Evolutionary conservation across 2,113 vertebrate species (phyloP).

Genomic region (Chionomys nivalis): DNA sequence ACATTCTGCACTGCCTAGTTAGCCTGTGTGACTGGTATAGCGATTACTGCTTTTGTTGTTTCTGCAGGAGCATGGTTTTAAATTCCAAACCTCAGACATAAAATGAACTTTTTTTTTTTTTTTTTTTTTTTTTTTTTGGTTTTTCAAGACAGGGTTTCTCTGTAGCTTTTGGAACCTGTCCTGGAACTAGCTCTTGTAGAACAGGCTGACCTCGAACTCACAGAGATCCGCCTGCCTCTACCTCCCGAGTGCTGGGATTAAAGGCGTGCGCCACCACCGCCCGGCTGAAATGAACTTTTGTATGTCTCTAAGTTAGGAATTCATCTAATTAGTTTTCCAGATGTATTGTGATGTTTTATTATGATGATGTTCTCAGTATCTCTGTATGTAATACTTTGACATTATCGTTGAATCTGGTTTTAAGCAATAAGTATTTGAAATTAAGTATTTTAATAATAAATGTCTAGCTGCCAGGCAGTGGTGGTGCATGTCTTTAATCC

Average conservation of each 20-base stretch:
- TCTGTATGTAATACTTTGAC: not conserved
- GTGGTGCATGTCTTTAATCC: not conserved
- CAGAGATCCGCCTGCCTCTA: too few species aligned
- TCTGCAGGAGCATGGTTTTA: not conserved
- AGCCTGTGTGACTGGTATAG: not conserved
- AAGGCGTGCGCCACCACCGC: too few species aligned
- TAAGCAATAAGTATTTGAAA: not conserved
- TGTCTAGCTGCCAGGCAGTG: not conserved
- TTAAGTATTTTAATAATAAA: not conserved
- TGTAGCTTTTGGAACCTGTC: too few species aligned
- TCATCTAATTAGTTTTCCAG: not conserved
- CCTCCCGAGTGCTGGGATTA: too few species aligned
- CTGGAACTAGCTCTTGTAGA: too few species aligned
- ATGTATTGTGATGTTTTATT: not conserved
- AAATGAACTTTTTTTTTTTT: not conserved
- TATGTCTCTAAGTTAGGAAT: not conserved
- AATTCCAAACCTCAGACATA: not conserved
- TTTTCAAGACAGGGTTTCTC: too few species aligned
- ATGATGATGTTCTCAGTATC: not conserved
- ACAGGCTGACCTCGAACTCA: too few species aligned
- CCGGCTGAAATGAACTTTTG: not conserved
- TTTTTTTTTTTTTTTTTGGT: not conserved
- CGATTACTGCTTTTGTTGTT: not conserved
- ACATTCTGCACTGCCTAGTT: not conserved
- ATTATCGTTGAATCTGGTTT: constrained; percentile 1